Evolutionary conservation across 92 coral and sea anemone species (phyloP).

Genomic region (Parazoanthus darwini): DNA sequence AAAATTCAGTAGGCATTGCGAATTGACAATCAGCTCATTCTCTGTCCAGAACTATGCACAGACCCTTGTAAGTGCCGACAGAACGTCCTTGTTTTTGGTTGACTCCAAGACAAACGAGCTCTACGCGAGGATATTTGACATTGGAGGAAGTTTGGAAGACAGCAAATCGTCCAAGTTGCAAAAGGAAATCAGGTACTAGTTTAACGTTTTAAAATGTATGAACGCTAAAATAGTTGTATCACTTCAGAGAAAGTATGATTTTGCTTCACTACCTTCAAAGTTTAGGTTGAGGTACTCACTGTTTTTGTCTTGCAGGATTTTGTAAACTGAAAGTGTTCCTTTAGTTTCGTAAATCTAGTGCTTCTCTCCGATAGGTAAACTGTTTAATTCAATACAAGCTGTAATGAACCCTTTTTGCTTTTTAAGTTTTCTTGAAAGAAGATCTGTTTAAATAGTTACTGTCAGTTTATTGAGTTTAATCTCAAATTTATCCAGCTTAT

Average conservation of each 20-base stretch:
- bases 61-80: slow-evolving; percentile 96
- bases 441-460: too few relatives aligned
- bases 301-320: too few relatives aligned
- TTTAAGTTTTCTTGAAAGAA: too few relatives aligned
- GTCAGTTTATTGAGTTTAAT: too few relatives aligned
- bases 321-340: too few relatives aligned
- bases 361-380: too few relatives aligned
- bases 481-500: too few relatives aligned
- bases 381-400: too few relatives aligned
- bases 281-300: too few relatives aligned
- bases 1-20: too few relatives aligned
- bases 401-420: too few relatives aligned
- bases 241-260: background rate
- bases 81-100: slow-evolving; percentile 94
- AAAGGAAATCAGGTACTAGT: slow-evolving; percentile 89
- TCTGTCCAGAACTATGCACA: slow-evolving; percentile 91
- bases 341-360: too few relatives aligned
- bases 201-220: background rate
- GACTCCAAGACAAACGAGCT: slow-evolving; percentile 98
- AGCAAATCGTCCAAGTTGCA: slow-evolving; percentile 87
- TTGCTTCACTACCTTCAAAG: background rate
- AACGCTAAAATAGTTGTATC: background rate
- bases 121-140: slow-evolving; percentile 97
- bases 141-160: slow-evolving; percentile 93
- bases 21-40: background rate